A percentile compares a stretch with the other conserved stretches of the same genome.
These are phyloP conservation scores for Eupithecia inturbata DNA, from an alignment of 2,888 invertebrate species.

Conservation along the genomic window DNA sequence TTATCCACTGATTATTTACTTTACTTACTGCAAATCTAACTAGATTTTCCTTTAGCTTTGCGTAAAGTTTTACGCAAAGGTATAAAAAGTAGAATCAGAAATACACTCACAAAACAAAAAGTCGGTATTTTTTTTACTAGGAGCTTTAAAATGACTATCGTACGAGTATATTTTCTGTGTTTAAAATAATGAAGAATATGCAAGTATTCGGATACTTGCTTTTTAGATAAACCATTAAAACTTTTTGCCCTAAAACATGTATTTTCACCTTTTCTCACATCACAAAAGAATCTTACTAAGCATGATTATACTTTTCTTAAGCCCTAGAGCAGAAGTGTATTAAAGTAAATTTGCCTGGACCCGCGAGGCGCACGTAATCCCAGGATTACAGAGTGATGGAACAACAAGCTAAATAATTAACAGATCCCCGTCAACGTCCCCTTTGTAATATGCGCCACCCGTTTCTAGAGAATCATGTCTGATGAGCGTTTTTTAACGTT, in stretches of 20 bases:
- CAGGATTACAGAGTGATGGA: slow-evolving; percentile 35
- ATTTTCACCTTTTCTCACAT: background rate
- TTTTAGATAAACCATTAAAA: background rate
- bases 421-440: slow-evolving; percentile 19
- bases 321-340: slow-evolving; percentile 32
- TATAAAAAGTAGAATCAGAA: background rate
- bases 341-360: slow-evolving; percentile 40
- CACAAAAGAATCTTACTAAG: background rate
- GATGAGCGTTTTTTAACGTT: slow-evolving; percentile 2
- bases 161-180: background rate
- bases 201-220: background rate
- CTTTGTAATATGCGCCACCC: slow-evolving; percentile 23
- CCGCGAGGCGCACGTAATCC: slow-evolving; percentile 32
- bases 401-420: slow-evolving; percentile 41
- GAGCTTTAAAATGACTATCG: background rate
- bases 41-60: no score
- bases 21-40: background rate
- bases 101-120: background rate
- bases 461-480: slow-evolving; percentile 8
- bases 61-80: background rate
- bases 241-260: background rate
- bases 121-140: background rate
- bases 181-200: background rate
- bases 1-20: background rate
- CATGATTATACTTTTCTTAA: slow-evolving; percentile 12